Evolutionary conservation across 2,797 vertebrate genomes (phyloP).

Genomic region (Sebastes ruberrimus): DNA sequence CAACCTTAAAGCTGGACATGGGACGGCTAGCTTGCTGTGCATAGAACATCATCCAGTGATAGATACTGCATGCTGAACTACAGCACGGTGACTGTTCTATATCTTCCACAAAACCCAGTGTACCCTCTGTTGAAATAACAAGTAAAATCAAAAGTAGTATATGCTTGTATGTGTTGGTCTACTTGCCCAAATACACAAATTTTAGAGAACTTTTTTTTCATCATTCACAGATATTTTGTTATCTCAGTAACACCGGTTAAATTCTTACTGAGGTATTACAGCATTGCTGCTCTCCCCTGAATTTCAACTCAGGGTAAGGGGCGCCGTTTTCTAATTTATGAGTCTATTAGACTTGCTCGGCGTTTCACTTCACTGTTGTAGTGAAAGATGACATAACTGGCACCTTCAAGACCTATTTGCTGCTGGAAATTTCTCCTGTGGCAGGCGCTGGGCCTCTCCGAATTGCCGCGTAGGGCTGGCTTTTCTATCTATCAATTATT

Average conservation of each 20-base stretch:
- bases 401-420: conserved; percentile 70
- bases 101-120: neutral
- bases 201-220: neutral
- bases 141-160: neutral
- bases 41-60: neutral
- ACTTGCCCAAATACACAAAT: neutral
- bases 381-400: conserved; percentile 69
- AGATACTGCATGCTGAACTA: conserved; percentile 12
- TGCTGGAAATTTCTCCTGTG: conserved; percentile 64
- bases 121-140: neutral
- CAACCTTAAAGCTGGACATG: conserved; percentile 45
- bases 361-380: conserved; percentile 55
- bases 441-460: conserved; percentile 46
- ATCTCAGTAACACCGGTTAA: conserved; percentile 23
- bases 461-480: conserved; percentile 56
- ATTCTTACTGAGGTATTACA: conserved; percentile 39
- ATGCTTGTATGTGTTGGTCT: neutral
- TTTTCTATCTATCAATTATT: conserved; percentile 78
- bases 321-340: conserved; percentile 56
- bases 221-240: conserved; percentile 28
- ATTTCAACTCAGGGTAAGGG: conserved; percentile 45
- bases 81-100: neutral
- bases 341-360: conserved; percentile 49
- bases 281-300: conserved; percentile 35
- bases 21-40: conserved; percentile 10